Evolutionary conservation across 2,113 vertebrate species (phyloP).

Genomic region (Bos taurus): DNA sequence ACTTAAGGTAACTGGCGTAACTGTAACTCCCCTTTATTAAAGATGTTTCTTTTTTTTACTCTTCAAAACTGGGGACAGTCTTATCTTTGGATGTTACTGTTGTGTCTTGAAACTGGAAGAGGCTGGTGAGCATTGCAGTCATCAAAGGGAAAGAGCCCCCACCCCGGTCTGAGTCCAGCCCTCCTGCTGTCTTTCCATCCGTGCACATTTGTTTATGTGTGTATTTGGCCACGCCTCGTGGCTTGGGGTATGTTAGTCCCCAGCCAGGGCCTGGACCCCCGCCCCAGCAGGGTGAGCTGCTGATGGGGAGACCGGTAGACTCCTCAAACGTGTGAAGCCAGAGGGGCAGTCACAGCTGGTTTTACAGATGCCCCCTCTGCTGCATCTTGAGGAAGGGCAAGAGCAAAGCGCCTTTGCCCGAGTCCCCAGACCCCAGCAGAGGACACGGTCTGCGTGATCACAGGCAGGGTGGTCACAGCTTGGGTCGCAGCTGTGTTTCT

Average conservation of each 20-base stretch:
- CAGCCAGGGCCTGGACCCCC: background rate
- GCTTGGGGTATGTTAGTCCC: background rate
- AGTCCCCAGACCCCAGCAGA: background rate
- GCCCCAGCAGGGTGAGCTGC: background rate
- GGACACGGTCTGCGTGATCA: background rate
- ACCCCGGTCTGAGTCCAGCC: background rate
- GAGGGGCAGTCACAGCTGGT: background rate
- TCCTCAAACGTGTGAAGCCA: background rate
- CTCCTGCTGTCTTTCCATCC: fast-evolving
- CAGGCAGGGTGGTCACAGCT: fast-evolving
- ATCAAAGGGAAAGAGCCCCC: background rate
- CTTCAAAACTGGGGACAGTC: background rate
- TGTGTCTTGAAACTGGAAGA: background rate
- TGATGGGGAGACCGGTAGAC: background rate
- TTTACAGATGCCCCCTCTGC: background rate
- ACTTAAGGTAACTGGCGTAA: background rate
- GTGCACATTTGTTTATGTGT: background rate
- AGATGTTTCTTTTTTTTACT: background rate
- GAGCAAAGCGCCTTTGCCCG: background rate
- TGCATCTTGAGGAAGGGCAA: background rate
- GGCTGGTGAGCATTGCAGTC: background rate
- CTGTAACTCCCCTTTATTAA: background rate
- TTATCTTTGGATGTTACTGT: background rate
- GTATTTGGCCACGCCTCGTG: background rate
- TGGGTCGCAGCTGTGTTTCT: background rate